phyloP scores from a whole-genome alignment of 1,140 invertebrate species.

The Odontomachus brunneus region DNA sequence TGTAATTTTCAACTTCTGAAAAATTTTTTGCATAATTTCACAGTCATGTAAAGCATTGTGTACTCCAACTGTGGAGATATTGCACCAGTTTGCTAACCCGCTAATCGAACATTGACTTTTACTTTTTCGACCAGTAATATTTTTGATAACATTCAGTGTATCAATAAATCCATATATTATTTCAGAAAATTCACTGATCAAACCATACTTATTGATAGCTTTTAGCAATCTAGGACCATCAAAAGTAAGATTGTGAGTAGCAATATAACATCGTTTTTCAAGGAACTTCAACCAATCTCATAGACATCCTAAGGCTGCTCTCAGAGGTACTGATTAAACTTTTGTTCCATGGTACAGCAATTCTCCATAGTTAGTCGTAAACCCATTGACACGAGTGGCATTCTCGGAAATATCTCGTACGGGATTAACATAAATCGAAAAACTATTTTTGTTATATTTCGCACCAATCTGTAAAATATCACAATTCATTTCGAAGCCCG shows the following conservation, averaged over 20 bases:
- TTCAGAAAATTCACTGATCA: not conserved
- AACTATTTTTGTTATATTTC: not conserved
- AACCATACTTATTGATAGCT: not conserved
- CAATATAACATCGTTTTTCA: not conserved
- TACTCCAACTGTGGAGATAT: not conserved
- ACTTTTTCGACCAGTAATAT: not conserved
- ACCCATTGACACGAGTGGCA: not conserved
- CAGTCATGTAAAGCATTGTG: not conserved
- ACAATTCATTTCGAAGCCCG: not conserved
- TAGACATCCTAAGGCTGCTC: not conserved
- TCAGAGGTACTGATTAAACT: not conserved
- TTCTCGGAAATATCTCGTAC: not conserved
- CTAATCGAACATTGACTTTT: not conserved
- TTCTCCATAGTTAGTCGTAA: not conserved
- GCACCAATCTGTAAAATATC: not conserved
- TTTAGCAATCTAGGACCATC: not conserved
- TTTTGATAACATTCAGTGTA: not conserved
- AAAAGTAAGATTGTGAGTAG: not conserved
- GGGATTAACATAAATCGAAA: not conserved
- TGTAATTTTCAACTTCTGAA: too few species aligned
- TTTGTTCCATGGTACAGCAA: not conserved
- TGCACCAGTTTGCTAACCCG: not conserved
- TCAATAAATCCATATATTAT: not conserved
- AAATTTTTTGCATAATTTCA: constrained; percentile 1
- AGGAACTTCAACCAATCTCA: not conserved